Evolutionary conservation across 2,888 invertebrate species (phyloP).

Genomic region (Helobdella robusta): DNA sequence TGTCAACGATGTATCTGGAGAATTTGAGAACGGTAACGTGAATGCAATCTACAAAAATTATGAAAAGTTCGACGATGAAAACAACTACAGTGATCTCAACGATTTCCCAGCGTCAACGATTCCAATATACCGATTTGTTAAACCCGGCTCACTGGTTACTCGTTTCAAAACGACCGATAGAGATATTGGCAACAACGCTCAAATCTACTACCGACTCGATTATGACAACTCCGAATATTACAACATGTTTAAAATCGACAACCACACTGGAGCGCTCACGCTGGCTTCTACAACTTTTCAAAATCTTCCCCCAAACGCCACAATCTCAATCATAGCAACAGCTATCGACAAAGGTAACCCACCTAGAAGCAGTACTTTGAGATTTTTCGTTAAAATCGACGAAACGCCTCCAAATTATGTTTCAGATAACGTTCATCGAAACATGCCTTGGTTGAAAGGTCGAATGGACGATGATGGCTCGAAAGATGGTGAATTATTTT

Average conservation of each 20-base stretch:
- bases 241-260: constrained; percentile 5
- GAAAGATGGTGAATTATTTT: constrained; percentile 4
- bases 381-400: constrained; percentile 1
- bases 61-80: too few species aligned
- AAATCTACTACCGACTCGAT: not conserved
- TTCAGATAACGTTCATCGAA: too few species aligned
- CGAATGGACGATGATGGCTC: too few species aligned
- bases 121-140: constrained; percentile 4
- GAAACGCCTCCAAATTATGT: too few species aligned
- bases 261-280: constrained; percentile 6
- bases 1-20: not conserved
- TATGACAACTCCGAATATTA: not conserved
- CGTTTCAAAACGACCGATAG: constrained; percentile 2
- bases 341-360: not conserved
- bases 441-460: too few species aligned
- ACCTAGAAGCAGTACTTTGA: not conserved
- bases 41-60: too few species aligned
- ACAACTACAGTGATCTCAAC: too few species aligned
- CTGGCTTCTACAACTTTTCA: constrained; percentile 1
- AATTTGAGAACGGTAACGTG: not conserved
- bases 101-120: not conserved
- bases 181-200: not conserved
- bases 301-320: constrained; percentile 2
- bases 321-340: constrained; percentile 6
- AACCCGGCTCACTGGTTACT: constrained; percentile 11